Evolutionary conservation across 1,140 invertebrate species (phyloP).

Genomic region (Monochamus saltuarius): DNA sequence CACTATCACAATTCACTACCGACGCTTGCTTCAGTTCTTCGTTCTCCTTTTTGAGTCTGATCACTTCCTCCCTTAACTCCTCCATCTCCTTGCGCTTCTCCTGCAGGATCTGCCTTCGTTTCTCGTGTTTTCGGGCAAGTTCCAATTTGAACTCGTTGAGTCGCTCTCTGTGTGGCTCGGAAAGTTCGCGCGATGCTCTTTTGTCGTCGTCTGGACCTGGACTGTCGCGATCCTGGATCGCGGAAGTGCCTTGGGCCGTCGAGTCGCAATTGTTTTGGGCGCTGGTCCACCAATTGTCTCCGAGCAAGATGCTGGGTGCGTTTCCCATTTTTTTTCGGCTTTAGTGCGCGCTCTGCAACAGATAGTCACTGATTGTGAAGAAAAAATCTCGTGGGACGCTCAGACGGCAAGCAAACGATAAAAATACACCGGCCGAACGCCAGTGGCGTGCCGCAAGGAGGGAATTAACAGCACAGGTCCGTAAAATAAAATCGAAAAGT

Average conservation of each 20-base stretch:
- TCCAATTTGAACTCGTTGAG: slow-evolving; percentile 61
- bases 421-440: slow-evolving; percentile 6
- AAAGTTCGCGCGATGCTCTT: slow-evolving; percentile 20
- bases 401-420: slow-evolving; percentile 1
- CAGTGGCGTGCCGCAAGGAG: slow-evolving; percentile 4
- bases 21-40: slow-evolving; percentile 29
- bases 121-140: slow-evolving; percentile 58
- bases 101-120: slow-evolving; percentile 58
- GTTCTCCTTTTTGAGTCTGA: slow-evolving; percentile 55
- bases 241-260: slow-evolving; percentile 1
- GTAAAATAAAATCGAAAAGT: too few species aligned
- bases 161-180: slow-evolving; percentile 30
- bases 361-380: slow-evolving; percentile 1
- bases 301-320: slow-evolving; percentile 17
- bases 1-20: background rate
- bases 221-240: slow-evolving; percentile 5
- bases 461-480: slow-evolving; percentile 3
- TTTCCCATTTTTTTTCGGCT: slow-evolving; percentile 17
- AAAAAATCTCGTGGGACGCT: slow-evolving; percentile 4
- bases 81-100: slow-evolving; percentile 60
- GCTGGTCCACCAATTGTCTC: slow-evolving; percentile 25
- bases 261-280: slow-evolving; percentile 5
- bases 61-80: slow-evolving; percentile 56
- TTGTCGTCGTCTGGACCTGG: slow-evolving; percentile 13
- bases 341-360: slow-evolving; percentile 10